Evolutionary conservation across 2,888 invertebrate species (phyloP).

Genomic region (Lochmaea crataegi): DNA sequence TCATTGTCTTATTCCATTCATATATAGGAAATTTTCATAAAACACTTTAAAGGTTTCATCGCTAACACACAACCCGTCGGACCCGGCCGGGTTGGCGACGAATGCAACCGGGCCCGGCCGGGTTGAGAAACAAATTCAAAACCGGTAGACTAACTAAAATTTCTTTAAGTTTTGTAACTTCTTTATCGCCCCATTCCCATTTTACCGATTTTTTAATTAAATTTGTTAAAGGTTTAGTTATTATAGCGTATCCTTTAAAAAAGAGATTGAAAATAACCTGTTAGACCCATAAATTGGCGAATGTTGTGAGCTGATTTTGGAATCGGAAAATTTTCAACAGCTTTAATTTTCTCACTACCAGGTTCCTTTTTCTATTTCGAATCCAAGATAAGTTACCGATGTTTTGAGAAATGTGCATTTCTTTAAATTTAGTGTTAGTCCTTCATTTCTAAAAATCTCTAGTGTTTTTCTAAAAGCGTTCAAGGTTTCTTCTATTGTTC

Average conservation of each 20-base stretch:
- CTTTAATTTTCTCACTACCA: slow-evolving; percentile 26
- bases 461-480: slow-evolving; percentile 24
- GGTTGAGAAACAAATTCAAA: too few relatives aligned
- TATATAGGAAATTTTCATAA: too few relatives aligned
- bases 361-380: slow-evolving; percentile 28
- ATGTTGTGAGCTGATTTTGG: slow-evolving; percentile 31
- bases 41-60: too few relatives aligned
- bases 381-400: slow-evolving; percentile 12
- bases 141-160: too few relatives aligned
- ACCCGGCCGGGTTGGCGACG: too few relatives aligned
- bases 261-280: slow-evolving; percentile 54
- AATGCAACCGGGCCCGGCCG: too few relatives aligned
- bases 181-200: slow-evolving; percentile 42
- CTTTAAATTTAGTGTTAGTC: slow-evolving; percentile 34
- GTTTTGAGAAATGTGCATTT: slow-evolving; percentile 35
- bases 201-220: slow-evolving; percentile 40
- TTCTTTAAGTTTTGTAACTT: too few relatives aligned
- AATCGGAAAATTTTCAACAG: slow-evolving; percentile 24
- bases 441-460: slow-evolving; percentile 15
- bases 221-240: slow-evolving; percentile 49
- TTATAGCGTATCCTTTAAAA: slow-evolving; percentile 48
- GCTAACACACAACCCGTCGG: too few relatives aligned
- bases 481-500: slow-evolving; percentile 20
- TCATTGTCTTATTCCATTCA: too few relatives aligned
- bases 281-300: slow-evolving; percentile 28